Base-by-base conservation (phyloP, 2,888 invertebrate species). In the Microctonus aethiopoides region DNA sequence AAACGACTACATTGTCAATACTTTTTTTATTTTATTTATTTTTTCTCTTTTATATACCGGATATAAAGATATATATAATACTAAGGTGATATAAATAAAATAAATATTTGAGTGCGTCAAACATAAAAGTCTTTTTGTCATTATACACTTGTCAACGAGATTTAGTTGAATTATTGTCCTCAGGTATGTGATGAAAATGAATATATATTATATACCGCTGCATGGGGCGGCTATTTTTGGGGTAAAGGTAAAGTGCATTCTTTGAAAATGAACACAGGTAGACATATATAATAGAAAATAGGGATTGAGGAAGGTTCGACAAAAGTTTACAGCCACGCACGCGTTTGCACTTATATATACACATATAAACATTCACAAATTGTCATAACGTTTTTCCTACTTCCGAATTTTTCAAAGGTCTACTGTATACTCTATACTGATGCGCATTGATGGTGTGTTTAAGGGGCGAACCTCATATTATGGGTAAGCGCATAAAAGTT, bases 171-270 rank as follows among this genome's bases (percentile, higher is more conserved):
- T 29, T 29, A 57, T 57, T 57, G 57, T 57, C 32, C 29, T 57
- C 57, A 57, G 57, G 57, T 29, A 57, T 57, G 32, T 57, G 57
- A 32, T 57, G 57, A 16, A 32, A 6, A 16, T 57, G 57, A 32
- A 57, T 57, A 34, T 29, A 29, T 29, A 26, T n/a, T n/a, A n/a
- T n/a, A n/a, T n/a, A n/a, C 56, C 29, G 16, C 29, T 13, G 32
- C 16, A 20, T 29, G n/a, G 7, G 7, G 3, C 29, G 29, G 16
- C 6, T 32, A 9, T 32, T 29, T 54, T 54, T 26, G 54, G 29
- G 26, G 29, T 26, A 26, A 26, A 26, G 26, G 54, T 54, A 54
- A 20, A 46, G 46, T 46, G 46, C 16, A 46, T 46, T 46, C 46
- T 46, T 46, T 46, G 46, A 20, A 16, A 46, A 46, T 46, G 46